A percentile compares a stretch with the other conserved stretches of the same genome.
These are phyloP conservation scores for Dendrolimus houi DNA, from an alignment of 2,888 invertebrate genomes.

Conservation along the genomic window DNA sequence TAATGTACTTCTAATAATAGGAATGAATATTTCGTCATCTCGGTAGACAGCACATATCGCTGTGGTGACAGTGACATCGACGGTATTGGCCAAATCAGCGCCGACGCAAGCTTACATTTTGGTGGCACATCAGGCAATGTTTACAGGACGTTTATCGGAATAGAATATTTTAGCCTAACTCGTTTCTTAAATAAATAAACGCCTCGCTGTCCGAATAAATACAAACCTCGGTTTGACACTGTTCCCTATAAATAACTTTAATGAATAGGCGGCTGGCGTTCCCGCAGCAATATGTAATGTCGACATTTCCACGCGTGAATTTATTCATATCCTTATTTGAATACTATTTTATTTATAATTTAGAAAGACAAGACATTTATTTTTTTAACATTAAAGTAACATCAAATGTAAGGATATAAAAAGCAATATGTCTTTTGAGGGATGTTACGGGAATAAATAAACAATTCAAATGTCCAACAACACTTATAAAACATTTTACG, in stretches of 20 bases:
- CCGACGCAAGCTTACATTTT: slow-evolving; percentile 38
- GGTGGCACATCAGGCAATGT: slow-evolving; percentile 32
- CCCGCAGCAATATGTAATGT: slow-evolving; percentile 65
- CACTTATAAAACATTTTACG: background rate
- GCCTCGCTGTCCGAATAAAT: slow-evolving; percentile 61
- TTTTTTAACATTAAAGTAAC: background rate
- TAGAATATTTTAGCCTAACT: slow-evolving; percentile 58
- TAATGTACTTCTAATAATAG: slow-evolving; percentile 60
- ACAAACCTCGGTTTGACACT: slow-evolving; percentile 66
- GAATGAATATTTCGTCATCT: slow-evolving; percentile 49
- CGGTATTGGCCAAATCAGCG: slow-evolving; percentile 46
- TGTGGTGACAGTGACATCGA: slow-evolving; percentile 48
- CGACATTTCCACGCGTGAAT: slow-evolving; percentile 60
- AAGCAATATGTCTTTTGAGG: background rate
- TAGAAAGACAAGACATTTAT: slow-evolving; percentile 29
- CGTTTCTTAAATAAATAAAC: slow-evolving; percentile 70
- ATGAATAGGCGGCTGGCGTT: slow-evolving; percentile 67
- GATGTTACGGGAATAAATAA: too few species aligned
- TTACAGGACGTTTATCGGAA: slow-evolving; percentile 60
- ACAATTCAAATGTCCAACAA: background rate
- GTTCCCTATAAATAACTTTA: slow-evolving; percentile 71
- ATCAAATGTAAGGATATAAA: background rate
- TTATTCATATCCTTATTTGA: slow-evolving; percentile 64
- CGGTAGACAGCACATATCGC: slow-evolving; percentile 37
- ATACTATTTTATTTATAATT: slow-evolving; percentile 51